phyloP scores from a whole-genome alignment of 2,797 vertebrate genomes.

The Toxotes lorentzi region DNA sequence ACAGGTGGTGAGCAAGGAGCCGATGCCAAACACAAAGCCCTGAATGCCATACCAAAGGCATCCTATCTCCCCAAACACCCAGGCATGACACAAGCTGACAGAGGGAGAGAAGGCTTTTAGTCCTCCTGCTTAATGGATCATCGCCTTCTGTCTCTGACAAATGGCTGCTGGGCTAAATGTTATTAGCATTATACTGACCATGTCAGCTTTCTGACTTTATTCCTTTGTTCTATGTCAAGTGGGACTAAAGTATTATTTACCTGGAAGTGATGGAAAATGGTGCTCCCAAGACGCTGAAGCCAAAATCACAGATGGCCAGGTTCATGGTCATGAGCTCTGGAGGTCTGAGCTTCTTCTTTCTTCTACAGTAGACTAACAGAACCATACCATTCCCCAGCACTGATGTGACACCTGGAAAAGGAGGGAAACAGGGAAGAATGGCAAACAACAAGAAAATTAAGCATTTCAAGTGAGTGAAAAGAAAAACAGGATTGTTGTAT shows the following conservation, averaged over 20 bases:
- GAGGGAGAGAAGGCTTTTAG: slow-evolving; percentile 24
- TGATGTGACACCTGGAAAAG: slow-evolving; percentile 55
- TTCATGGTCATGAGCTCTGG: slow-evolving; percentile 77
- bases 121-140: background rate
- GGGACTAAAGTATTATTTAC: slow-evolving; percentile 28
- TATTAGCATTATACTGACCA: background rate
- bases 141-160: slow-evolving; percentile 7
- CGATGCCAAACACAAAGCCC: slow-evolving; percentile 79
- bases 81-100: slow-evolving; percentile 70
- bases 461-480: background rate
- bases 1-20: slow-evolving; percentile 77
- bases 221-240: background rate
- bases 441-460: background rate
- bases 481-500: background rate
- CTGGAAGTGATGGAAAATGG: slow-evolving; percentile 74
- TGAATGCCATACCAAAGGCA: slow-evolving; percentile 75
- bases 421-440: background rate
- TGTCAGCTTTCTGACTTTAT: background rate
- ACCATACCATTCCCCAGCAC: slow-evolving; percentile 72
- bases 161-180: background rate
- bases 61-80: slow-evolving; percentile 74
- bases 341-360: slow-evolving; percentile 69
- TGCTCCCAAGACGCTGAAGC: slow-evolving; percentile 74
- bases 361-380: slow-evolving; percentile 65
- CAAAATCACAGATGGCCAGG: slow-evolving; percentile 76